Conservation (phyloP, 2,113 vertebrate species). For the Callospermophilus lateralis region DNA sequence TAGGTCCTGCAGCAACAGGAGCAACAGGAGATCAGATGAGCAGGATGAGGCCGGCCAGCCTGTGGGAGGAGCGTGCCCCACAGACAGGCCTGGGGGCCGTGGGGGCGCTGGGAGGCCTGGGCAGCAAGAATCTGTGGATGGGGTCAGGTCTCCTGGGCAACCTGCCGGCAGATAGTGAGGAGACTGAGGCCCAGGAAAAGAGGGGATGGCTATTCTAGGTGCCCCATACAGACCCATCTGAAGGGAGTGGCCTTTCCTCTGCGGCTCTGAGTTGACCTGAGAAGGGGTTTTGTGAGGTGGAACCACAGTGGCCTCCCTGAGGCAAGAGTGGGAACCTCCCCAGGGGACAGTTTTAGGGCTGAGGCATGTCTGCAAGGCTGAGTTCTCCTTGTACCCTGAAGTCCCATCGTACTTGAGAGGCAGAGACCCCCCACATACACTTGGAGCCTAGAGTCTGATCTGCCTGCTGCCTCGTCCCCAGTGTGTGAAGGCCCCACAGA, state of each 20-base stretch:
- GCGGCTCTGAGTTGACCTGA: background rate
- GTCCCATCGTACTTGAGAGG: background rate
- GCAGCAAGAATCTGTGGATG: accelerated
- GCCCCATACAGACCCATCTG: background rate
- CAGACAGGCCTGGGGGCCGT: accelerated
- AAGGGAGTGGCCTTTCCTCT: background rate
- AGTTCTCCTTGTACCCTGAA: no score
- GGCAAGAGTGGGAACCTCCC: accelerated
- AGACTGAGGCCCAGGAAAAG: background rate
- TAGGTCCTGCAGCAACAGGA: background rate
- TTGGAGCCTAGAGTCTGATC: no score
- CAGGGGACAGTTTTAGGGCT: background rate
- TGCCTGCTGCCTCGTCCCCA: background rate
- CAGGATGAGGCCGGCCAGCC: background rate
- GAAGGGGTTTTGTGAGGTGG: accelerated
- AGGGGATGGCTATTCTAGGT: background rate
- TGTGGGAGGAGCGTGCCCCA: no score
- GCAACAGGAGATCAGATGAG: no score
- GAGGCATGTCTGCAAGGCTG: background rate
- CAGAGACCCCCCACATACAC: no score
- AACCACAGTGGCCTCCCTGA: background rate
- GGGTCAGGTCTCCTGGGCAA: background rate
- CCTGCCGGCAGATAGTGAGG: no score
- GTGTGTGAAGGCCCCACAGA: background rate
- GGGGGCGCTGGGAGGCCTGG: background rate